phyloP scores from a whole-genome alignment of 2,797 vertebrate species.

The Helicolenus hilgendorfi region DNA sequence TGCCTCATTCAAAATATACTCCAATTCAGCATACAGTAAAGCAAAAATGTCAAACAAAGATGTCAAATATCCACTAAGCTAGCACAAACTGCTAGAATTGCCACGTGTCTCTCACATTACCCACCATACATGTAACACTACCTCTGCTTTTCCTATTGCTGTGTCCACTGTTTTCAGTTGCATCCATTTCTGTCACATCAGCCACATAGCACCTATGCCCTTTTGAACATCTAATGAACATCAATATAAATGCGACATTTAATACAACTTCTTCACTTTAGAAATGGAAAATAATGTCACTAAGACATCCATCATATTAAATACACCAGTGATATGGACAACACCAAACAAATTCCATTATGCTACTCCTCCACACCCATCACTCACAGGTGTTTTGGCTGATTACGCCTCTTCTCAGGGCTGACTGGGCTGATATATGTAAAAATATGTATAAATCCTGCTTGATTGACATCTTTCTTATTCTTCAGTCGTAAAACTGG shows the following conservation, averaged over 20 bases:
- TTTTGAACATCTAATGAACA: neutral
- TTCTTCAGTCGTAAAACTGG: neutral
- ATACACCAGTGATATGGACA: neutral
- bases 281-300: neutral
- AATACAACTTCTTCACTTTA: neutral
- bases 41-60: conserved; percentile 21
- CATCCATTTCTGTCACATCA: conserved; percentile 45
- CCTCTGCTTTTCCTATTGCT: conserved; percentile 9
- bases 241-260: conserved; percentile 5
- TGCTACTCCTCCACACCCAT: neutral
- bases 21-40: conserved; percentile 1
- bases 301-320: neutral
- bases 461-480: neutral
- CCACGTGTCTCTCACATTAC: conserved; percentile 43
- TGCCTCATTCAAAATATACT: neutral
- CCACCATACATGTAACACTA: conserved; percentile 38
- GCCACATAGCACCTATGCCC: neutral
- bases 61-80: conserved; percentile 11
- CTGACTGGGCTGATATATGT: neutral
- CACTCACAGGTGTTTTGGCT: neutral
- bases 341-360: neutral
- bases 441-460: neutral
- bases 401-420: neutral
- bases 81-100: conserved; percentile 33
- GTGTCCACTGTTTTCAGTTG: conserved; percentile 26